Evolutionary conservation across 2,113 vertebrate genomes (phyloP).

Genomic region (Dicaeum eximium): DNA sequence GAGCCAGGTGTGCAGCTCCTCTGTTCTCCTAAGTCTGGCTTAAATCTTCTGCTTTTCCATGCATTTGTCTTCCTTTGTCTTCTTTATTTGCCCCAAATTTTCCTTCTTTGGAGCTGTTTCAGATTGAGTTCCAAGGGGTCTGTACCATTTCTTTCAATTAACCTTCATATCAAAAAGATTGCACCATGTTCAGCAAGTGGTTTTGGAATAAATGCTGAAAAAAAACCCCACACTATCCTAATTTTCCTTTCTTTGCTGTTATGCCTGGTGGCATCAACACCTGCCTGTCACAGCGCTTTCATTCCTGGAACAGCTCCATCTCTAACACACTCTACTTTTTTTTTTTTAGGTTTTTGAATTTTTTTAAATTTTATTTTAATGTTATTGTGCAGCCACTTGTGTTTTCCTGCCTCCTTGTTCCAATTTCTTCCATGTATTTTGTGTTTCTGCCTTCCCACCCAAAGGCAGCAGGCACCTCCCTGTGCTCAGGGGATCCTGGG

Average conservation of each 20-base stretch:
- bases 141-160: slow-evolving; percentile 59
- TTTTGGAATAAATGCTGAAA: slow-evolving; percentile 44
- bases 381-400: not conserved
- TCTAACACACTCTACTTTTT: not conserved
- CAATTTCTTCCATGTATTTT: not conserved
- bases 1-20: not conserved
- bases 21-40: not conserved
- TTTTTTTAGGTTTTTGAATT: not conserved
- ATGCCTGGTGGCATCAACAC: slow-evolving; percentile 68
- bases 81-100: not conserved
- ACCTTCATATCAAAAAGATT: slow-evolving; percentile 54
- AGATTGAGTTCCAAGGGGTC: not conserved
- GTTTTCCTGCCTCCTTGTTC: not conserved
- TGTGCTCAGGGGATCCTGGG: not conserved
- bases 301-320: slow-evolving; percentile 28
- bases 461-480: not conserved
- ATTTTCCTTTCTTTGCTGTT: slow-evolving; percentile 49
- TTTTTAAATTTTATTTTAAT: not conserved
- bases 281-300: slow-evolving; percentile 35
- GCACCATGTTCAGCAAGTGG: slow-evolving; percentile 8
- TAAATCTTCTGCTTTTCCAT: not conserved
- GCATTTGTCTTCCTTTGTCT: not conserved
- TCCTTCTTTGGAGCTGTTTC: slow-evolving; percentile 6
- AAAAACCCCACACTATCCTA: not conserved
- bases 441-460: not conserved